Conservation (phyloP, 2,113 vertebrate genomes). For the Pelecanus crispus region DNA sequence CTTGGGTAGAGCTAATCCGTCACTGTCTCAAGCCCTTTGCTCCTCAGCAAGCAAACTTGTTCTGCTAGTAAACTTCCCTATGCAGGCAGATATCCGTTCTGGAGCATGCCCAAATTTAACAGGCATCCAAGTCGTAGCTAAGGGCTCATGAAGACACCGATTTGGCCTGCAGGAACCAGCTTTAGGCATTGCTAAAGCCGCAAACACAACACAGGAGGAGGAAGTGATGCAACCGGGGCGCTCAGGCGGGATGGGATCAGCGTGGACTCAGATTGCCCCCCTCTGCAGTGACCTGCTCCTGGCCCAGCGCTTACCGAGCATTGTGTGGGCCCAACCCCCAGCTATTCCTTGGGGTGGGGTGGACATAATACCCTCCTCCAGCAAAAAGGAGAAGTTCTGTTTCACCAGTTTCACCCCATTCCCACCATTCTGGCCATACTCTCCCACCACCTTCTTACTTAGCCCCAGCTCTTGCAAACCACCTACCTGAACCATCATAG, state of each 20-base stretch:
- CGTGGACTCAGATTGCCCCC: background rate
- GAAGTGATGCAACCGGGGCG: accelerated
- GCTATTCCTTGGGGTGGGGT: background rate
- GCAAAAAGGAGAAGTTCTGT: background rate
- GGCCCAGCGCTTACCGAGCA: background rate
- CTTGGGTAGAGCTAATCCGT: background rate
- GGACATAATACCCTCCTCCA: background rate
- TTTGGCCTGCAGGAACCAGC: background rate
- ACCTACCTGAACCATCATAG: background rate
- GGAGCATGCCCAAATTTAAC: background rate
- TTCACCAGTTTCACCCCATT: background rate
- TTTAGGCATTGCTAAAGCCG: background rate
- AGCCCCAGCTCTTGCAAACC: background rate
- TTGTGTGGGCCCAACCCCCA: accelerated
- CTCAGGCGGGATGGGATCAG: background rate
- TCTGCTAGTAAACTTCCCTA: background rate
- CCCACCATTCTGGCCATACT: background rate
- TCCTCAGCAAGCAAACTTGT: background rate
- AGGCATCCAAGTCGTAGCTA: accelerated
- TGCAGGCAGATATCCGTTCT: background rate
- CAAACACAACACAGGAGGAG: background rate
- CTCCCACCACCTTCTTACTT: background rate
- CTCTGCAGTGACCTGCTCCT: background rate
- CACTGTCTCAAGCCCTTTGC: background rate
- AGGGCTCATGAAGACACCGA: background rate